A percentile compares a stretch with the other conserved stretches of the same genome.
phyloP scores from a whole-genome alignment of 1,140 invertebrate genomes.

The Hirudo medicinalis region DNA sequence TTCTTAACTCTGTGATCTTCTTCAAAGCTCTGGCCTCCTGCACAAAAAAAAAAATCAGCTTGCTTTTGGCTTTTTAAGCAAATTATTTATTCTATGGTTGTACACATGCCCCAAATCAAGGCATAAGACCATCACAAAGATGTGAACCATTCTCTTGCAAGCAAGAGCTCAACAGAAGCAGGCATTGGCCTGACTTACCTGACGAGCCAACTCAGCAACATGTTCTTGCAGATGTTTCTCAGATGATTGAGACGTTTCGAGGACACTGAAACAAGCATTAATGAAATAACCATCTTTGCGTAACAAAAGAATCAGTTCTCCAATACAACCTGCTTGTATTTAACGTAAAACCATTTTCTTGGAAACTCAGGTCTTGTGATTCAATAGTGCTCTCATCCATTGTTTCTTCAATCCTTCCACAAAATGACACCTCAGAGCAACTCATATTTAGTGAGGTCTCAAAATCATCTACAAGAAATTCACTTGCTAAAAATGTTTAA shows the following conservation, averaged over 20 bases:
- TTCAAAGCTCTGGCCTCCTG: slow-evolving; percentile 79
- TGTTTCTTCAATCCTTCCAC: too few relatives aligned
- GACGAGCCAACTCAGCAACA: background rate
- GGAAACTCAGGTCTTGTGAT: background rate
- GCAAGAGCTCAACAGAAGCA: background rate
- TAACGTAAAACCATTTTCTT: background rate
- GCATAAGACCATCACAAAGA: background rate
- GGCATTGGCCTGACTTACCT: background rate
- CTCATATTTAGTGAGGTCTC: background rate
- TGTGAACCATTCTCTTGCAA: background rate
- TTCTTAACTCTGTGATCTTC: slow-evolving; percentile 61
- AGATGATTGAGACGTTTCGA: background rate
- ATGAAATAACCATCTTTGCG: background rate
- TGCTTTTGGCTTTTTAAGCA: background rate
- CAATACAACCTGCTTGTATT: background rate
- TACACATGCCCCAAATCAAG: background rate
- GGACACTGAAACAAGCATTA: background rate
- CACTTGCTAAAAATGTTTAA: background rate
- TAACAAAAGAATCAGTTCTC: background rate
- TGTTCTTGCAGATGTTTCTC: background rate
- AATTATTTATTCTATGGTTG: background rate
- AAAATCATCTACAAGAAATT: slow-evolving; percentile 1
- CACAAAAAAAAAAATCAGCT: background rate
- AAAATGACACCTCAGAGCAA: too few relatives aligned
- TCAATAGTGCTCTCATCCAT: background rate